Base-by-base conservation (phyloP, 1,140 invertebrate genomes). In the Brachionus rubens region DNA sequence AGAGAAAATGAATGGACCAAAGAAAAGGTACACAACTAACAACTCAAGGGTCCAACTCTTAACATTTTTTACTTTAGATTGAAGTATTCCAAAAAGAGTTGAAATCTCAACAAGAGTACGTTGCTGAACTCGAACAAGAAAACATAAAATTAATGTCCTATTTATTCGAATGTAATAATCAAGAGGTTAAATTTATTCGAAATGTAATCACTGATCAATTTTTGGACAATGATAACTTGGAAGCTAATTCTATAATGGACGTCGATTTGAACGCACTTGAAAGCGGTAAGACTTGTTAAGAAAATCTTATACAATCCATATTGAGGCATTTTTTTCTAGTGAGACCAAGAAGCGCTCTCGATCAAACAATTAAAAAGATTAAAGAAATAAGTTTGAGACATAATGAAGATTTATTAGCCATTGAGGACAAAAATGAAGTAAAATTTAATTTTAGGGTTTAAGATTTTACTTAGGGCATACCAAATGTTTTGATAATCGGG, bases 161-260 rank as follows among this genome's bases (percentile, higher is more conserved):
- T 12, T 50, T 72, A n/a, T 72, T 72, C 47, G 68, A 72, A 28
- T 72, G 46, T n/a, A 72, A 72, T 28, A 72, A 50, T 50, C 46
- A 72, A 26, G 68, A 72, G 40, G 46, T 72, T 19, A 50, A 48
- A 48, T 50, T 54, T 19, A 30, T 72, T 21, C 21, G 46, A 1
- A 19, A 30, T 50, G 14, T 72, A 16, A 50, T 72, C 10, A 21
- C 30, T 10, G 36, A 36, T 12, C 68, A 72, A n/a, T 72, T 72
- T 41, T 24, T 48, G n/a, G 68, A 72, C 4, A 54, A 41, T 72
- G 68, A 72, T 16, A 72, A 72, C 30, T 54, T 72, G 28, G 68
- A 72, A 54, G 3, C 16, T 28, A 54, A 72, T 30, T 26, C 19
- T 30, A 54, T 72, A 0, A 72, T 72, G 68, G 28, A 72, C 24